phyloP scores from a whole-genome alignment of 2,113 vertebrate genomes.

The Gila orcuttii region DNA sequence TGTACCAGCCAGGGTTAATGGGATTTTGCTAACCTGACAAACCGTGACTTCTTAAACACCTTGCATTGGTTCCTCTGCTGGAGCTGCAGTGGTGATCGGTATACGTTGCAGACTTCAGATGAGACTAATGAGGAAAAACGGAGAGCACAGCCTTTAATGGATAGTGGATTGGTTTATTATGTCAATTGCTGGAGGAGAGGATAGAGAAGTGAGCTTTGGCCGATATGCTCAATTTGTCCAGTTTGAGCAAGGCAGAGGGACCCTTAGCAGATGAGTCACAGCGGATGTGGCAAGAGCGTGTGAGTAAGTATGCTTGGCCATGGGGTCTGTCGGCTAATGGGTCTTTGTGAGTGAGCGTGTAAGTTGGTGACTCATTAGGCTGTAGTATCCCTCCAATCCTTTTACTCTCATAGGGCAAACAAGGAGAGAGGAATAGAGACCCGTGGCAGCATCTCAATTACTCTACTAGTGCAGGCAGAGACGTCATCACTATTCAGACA shows the following conservation, averaged over 20 bases:
- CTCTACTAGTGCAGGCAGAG: conserved; percentile 12
- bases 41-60: not conserved
- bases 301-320: conserved; percentile 48
- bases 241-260: conserved; percentile 44
- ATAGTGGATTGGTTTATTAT: conserved; percentile 29
- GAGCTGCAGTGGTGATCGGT: not conserved
- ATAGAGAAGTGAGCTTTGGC: conserved; percentile 40
- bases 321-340: conserved; percentile 39
- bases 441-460: conserved; percentile 51
- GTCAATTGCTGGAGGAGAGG: conserved; percentile 33
- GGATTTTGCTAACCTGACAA: not conserved
- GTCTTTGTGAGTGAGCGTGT: conserved; percentile 33
- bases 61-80: not conserved
- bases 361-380: conserved; percentile 49
- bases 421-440: conserved; percentile 47
- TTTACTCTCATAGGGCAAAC: conserved; percentile 30
- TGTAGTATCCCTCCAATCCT: conserved; percentile 24
- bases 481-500: conserved; percentile 9
- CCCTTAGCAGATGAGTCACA: conserved; percentile 53
- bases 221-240: conserved; percentile 45
- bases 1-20: not conserved
- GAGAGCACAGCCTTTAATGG: conserved; percentile 23
- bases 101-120: conserved; percentile 5
- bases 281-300: conserved; percentile 48
- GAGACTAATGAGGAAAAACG: conserved; percentile 47